Evolutionary conservation across 2,113 vertebrate genomes (phyloP).

Genomic region (Martes martes): DNA sequence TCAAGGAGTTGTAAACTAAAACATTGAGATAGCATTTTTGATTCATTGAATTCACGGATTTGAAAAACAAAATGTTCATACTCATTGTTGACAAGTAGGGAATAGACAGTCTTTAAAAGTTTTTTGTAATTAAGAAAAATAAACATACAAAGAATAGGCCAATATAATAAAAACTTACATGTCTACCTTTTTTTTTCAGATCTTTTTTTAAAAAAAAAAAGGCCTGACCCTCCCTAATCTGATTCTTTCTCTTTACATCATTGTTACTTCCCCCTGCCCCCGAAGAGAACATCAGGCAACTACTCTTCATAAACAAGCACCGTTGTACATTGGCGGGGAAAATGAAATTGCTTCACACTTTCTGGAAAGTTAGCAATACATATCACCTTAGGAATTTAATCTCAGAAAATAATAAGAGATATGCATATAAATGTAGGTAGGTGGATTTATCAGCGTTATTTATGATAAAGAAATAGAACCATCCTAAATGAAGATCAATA

Average conservation of each 20-base stretch:
- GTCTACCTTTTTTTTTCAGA: background rate
- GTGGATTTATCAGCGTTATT: background rate
- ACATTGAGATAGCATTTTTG: background rate
- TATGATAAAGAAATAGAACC: constrained; percentile 37
- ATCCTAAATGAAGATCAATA: background rate
- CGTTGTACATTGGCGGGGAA: background rate
- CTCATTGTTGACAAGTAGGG: background rate
- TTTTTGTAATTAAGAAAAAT: background rate
- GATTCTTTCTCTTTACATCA: background rate
- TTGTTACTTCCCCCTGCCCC: background rate
- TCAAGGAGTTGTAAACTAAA: constrained; percentile 1
- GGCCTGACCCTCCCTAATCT: background rate
- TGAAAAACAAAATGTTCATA: constrained; percentile 27
- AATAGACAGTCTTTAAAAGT: background rate
- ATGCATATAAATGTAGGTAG: background rate
- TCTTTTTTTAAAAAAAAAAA: background rate
- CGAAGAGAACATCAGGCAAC: background rate
- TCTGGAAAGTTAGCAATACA: background rate
- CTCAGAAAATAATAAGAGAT: constrained; percentile 33
- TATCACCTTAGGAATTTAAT: constrained; percentile 8
- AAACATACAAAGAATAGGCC: background rate
- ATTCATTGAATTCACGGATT: background rate
- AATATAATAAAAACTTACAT: background rate
- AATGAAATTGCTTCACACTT: constrained; percentile 15
- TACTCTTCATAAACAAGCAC: background rate